Base-by-base conservation (phyloP, 2,888 invertebrate genomes). In the Sicus ferrugineus region DNA sequence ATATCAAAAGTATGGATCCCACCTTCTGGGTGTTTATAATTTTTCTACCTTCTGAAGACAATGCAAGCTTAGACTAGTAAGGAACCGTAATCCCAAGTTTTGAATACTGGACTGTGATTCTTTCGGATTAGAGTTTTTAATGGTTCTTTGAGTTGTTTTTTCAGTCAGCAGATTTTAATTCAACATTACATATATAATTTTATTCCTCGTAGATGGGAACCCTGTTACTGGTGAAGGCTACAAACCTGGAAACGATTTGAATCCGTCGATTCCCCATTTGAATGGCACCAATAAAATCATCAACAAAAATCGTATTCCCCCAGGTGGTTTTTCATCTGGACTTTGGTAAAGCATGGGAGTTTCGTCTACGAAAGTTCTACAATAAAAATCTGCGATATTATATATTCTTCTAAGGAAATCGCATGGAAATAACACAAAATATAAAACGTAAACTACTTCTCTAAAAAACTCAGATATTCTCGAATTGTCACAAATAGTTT, bases 161-260 rank as follows among this genome's bases (percentile, higher is more conserved):
- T n/a, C n/a, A n/a, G n/a, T n/a, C n/a, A n/a, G n/a, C n/a, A n/a
- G n/a, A n/a, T n/a, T n/a, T n/a, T n/a, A n/a, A n/a, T n/a, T n/a
- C n/a, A n/a, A n/a, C n/a, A n/a, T n/a, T n/a, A n/a, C n/a, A n/a
- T n/a, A n/a, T n/a, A n/a, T n/a, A n/a, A n/a, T n/a, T n/a, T n/a
- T n/a, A n/a, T n/a, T n/a, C n/a, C 21, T 34, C 19, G 4, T n/a
- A 87, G 88, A 88, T 82, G 88, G 88, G 58, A 88, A 88, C 76
- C 88, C 88, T 59, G 87, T 88, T 69, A 88, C 88, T 73, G 88
- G 88, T 46, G 86, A 86, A 75, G 88, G 88, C 59, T 88, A 88
- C 78, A 85, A 85, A 73, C 74, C 83, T 73, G 80, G 82, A 64
- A 80, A 75, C 70, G 84, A 82, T 70, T 81, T 82, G 34, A 82